These are phyloP conservation scores for Drosophila simulans DNA, from an alignment of 1,140 invertebrate species.

Conservation along the genomic window DNA sequence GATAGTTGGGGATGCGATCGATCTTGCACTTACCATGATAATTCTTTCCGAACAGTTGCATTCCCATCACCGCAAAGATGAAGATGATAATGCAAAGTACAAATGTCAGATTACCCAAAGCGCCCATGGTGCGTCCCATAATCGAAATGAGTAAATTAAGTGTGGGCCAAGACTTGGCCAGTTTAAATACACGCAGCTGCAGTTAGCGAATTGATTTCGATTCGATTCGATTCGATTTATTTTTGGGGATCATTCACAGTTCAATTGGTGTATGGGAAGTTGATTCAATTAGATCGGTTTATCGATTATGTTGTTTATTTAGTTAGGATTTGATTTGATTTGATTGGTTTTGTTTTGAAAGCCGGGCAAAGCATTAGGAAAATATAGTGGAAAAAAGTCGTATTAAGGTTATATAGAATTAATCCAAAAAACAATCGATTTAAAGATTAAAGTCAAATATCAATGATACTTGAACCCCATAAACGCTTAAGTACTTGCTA, in stretches of 20 bases:
- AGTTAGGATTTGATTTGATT: constrained; percentile 18
- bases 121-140: constrained; percentile 98
- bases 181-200: constrained; percentile 98
- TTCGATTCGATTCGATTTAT: constrained; percentile 26
- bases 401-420: constrained; percentile 55
- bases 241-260: constrained; percentile 33
- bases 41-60: constrained; percentile 97
- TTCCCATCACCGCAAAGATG: constrained; percentile 99
- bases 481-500: background rate
- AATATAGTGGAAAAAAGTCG: constrained; percentile 61
- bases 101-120: constrained; percentile 97
- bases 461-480: background rate
- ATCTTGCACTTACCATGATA: constrained; percentile 90
- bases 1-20: constrained; percentile 1
- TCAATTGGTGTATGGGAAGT: constrained; percentile 28
- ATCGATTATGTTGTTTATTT: constrained; percentile 29
- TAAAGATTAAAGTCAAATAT: constrained; percentile 16
- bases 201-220: constrained; percentile 66
- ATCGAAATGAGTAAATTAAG: constrained; percentile 98
- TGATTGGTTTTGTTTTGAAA: constrained; percentile 54
- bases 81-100: constrained; percentile 98
- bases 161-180: constrained; percentile 99
- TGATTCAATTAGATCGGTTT: constrained; percentile 19
- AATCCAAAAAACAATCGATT: constrained; percentile 49
- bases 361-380: constrained; percentile 84